A percentile compares a stretch with the other conserved stretches of the same genome.
Evolutionary conservation across 2,888 invertebrate species (phyloP).

Genomic region (Amphiduros pacificus): DNA sequence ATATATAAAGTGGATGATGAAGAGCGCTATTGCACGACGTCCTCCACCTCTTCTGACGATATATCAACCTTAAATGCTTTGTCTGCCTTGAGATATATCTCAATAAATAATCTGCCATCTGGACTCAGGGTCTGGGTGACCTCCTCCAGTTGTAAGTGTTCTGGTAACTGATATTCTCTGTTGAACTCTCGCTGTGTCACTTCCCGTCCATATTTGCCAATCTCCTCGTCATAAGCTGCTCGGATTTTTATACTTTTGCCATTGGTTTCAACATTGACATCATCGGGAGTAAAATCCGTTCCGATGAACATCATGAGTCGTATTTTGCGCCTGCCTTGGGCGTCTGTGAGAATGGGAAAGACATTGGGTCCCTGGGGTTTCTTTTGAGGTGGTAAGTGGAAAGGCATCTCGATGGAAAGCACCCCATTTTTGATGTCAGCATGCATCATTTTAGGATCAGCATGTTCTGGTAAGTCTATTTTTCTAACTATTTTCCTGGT

Average conservation of each 20-base stretch:
- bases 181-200: constrained; percentile 24
- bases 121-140: constrained; percentile 26
- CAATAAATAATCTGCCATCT: constrained; percentile 31
- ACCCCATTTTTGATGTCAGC: constrained; percentile 27
- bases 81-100: constrained; percentile 29
- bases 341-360: constrained; percentile 29
- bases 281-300: constrained; percentile 30
- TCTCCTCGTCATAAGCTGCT: constrained; percentile 29
- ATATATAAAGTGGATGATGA: no score
- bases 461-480: constrained; percentile 32
- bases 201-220: constrained; percentile 30
- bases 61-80: constrained; percentile 23
- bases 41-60: constrained; percentile 9
- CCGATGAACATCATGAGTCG: constrained; percentile 29
- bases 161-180: constrained; percentile 31
- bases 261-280: constrained; percentile 26
- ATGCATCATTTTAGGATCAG: constrained; percentile 33
- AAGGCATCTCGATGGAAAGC: constrained; percentile 35
- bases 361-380: constrained; percentile 31
- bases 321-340: constrained; percentile 28
- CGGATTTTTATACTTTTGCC: constrained; percentile 23
- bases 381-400: constrained; percentile 32
- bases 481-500: constrained; percentile 34
- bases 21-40: no score
- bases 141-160: constrained; percentile 27